phyloP scores from a whole-genome alignment of 2,113 vertebrate species.

The Coturnix japonica region DNA sequence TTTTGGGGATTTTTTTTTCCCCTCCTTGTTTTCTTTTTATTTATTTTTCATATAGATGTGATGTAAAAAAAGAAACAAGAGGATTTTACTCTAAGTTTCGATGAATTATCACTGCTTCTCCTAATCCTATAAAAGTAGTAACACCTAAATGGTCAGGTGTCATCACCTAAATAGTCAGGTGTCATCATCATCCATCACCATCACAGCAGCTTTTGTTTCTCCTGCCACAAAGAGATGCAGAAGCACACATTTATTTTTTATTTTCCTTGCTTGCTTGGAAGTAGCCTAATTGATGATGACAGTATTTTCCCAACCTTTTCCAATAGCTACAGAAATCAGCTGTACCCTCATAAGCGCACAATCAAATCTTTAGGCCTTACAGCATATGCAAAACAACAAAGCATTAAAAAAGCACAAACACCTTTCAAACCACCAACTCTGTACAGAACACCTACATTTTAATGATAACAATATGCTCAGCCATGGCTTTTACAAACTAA shows the following conservation, averaged over 20 bases:
- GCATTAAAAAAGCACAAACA: background rate
- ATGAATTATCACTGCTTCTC: background rate
- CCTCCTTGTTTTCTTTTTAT: background rate
- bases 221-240: background rate
- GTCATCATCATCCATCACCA: background rate
- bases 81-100: background rate
- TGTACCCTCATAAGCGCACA: background rate
- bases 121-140: background rate
- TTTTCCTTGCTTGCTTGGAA: background rate
- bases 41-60: too few species aligned
- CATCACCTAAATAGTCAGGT: background rate
- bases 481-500: background rate
- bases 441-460: background rate
- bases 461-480: background rate
- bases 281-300: background rate
- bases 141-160: background rate
- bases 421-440: background rate
- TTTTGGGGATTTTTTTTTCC: background rate
- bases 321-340: background rate
- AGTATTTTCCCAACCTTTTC: background rate
- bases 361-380: background rate
- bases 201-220: background rate
- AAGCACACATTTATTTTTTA: background rate
- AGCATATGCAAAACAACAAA: background rate
- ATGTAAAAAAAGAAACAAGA: background rate